Conservation (phyloP, 2,888 invertebrate genomes). For the Laothoe populi region DNA sequence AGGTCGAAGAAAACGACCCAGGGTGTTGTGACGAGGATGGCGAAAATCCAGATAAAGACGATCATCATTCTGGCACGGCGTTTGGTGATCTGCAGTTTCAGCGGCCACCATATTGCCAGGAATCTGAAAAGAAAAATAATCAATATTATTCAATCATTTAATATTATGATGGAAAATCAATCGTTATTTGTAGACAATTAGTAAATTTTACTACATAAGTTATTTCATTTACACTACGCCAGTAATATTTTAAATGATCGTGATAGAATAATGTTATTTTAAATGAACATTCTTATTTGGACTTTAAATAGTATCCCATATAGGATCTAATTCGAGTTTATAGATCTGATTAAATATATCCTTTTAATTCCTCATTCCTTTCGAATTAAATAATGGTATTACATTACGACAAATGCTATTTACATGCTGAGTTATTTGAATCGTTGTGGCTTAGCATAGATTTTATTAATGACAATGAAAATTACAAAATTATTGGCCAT, state of each 20-base stretch:
- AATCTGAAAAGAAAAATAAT: constrained; percentile 86
- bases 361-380: background rate
- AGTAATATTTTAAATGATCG: no score
- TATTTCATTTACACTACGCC: no score
- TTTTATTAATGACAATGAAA: background rate
- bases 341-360: no score
- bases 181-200: no score
- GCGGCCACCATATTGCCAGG: constrained; percentile 97
- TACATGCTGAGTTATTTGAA: background rate
- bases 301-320: no score
- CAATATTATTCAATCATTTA: no score
- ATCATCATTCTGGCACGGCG: constrained; percentile 94
- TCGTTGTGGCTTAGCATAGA: background rate
- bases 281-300: no score
- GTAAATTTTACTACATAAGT: no score
- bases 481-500: background rate
- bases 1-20: constrained; percentile 96
- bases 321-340: no score
- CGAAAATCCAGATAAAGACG: constrained; percentile 94
- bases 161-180: no score
- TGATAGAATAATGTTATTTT: no score
- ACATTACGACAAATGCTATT: background rate
- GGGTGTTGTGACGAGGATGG: constrained; percentile 93
- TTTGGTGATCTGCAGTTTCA: constrained; percentile 96
- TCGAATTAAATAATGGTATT: background rate